A percentile compares a stretch with the other conserved stretches of the same genome.
These are phyloP conservation scores for Dicranocentrus wangi DNA, from an alignment of 2,888 invertebrate genomes.

Conservation along the genomic window DNA sequence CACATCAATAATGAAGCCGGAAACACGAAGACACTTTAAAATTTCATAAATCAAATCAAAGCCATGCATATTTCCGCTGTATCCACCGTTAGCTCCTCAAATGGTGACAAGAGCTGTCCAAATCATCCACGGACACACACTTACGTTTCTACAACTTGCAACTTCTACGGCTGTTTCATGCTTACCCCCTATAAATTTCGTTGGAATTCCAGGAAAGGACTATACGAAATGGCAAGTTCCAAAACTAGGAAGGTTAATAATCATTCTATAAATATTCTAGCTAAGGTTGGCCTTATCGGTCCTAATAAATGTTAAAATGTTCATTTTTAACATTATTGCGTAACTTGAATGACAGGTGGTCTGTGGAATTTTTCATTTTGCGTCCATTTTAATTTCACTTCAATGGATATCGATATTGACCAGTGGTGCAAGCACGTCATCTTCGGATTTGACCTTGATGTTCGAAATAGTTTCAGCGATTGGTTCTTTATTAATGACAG, in stretches of 20 bases:
- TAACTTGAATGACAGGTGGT: neutral
- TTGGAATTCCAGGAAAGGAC: neutral
- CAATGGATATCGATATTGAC: neutral
- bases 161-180: neutral
- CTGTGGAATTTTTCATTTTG: neutral
- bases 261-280: neutral
- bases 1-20: neutral
- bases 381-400: neutral
- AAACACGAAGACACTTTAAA: no score
- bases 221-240: neutral
- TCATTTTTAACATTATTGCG: neutral
- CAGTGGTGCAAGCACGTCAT: neutral
- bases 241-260: neutral
- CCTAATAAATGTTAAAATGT: no score
- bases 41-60: neutral
- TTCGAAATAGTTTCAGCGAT: neutral
- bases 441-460: neutral
- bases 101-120: no score
- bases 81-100: neutral
- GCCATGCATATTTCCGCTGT: neutral
- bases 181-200: constrained; percentile 14
- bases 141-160: neutral
- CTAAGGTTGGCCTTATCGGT: neutral
- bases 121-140: neutral
- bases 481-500: neutral